Base-by-base conservation (phyloP, 2,113 vertebrate genomes). In the Sphyrna mokarran region DNA sequence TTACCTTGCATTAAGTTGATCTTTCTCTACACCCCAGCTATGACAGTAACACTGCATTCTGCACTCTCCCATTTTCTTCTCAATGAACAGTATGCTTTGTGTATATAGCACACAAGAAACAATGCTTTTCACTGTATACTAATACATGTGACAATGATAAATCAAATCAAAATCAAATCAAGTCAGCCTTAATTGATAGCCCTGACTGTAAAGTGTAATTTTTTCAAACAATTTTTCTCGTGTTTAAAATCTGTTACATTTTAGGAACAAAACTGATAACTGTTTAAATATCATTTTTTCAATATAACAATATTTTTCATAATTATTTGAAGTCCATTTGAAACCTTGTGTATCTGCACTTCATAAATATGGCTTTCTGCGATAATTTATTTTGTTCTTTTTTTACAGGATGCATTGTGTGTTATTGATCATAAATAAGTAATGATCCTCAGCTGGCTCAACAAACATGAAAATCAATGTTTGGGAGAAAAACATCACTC, bases 381-480 rank as follows among this genome's bases (percentile, higher is more conserved):
- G 43, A 54, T 23, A 95, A 22, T 69, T 40, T 94, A n/a, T 40
- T 70, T 70, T 72, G 68, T 54, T 54, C 72, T 18, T 14, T 69
- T 94, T 68, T 94, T 70, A 94, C 37, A 43, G 93, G 37, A 70
- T 70, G 20, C 70, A 70, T 18, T 94, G 66, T 95, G 70, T 95
- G 37, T 95, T 95, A 95, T 95, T 95, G 37, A 95, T 72, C 93
- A 95, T 72, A 95, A 95, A 95, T 95, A 95, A 95, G 68, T 95
- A 69, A 95, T 43, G 93, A 95, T 95, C 48, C 23, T 72, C 40
- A 72, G 68, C 69, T 16, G 93, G 69, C 23, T 3, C 48, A 95
- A 95, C 40, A 95, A 95, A 72, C 22, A 70, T 70, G 43, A 48
- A 95, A 95, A 72, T 72, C 93, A 95, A 95, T 95, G 40, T 95